Evolutionary conservation across 2,113 vertebrate species (phyloP), one percentile per base, ranked within the genome.

Genomic region (Gyps fulvus): DNA sequence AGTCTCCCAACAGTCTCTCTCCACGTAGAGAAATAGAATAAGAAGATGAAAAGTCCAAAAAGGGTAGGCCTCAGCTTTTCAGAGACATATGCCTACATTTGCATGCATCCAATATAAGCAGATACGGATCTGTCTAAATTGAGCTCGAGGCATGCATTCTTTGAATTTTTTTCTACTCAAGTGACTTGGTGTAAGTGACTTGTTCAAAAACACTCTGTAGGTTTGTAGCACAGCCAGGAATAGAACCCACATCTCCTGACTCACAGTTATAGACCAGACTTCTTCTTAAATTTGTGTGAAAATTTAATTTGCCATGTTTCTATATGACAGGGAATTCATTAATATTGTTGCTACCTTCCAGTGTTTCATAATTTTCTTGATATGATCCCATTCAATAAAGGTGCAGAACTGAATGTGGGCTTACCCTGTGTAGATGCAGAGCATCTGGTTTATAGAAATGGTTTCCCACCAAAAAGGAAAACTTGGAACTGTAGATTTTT

Each of bases 361-460:
- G 36, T 27, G n/a, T 87, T 90, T 87, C 36, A 20, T 71, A 36
- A 79, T 93, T 94, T 96, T 92, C 65, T 79, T 91, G 49, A 9
- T 74, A 83, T 87, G 79, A 92, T 95, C 50, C 66, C 59, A 29
- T 93, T 91, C 50, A 83, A 6, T 90, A 90, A 91, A 97, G 96
- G 96, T 98, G 52, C 80, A 77, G 81, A 94, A 69, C 78, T 93
- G 96, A 97, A 93, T 52, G 20, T 94, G 72, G 61, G 59, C 63
- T 92, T 90, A 78, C 86, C 59, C 95, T 94, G 69, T 87, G 62
- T 90, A 91, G 80, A 94, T 84, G 95, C 72, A 87, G 95, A 97
- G 96, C 98, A 98, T 98, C 98, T 98, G 98, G 90, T 87, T 98
- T 96, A 50, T 94, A 94, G 83, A 97, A 97, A 97, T 82, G 88